Conservation (phyloP, 1,140 invertebrate species). For the Campoletis sonorensis region DNA sequence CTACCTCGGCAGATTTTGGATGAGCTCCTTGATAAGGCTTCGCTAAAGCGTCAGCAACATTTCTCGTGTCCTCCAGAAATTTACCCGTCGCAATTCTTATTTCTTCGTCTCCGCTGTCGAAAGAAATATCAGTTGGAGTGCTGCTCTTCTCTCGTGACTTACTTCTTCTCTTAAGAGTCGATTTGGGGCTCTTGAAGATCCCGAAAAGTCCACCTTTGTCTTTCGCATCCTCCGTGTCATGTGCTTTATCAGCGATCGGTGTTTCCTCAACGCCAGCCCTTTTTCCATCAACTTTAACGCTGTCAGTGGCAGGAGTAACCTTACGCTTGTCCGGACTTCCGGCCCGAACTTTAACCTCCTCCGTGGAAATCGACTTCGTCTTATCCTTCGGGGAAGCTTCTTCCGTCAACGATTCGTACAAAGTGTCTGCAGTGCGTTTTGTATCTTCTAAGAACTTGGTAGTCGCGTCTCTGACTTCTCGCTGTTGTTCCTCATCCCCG, state of each 20-base stretch:
- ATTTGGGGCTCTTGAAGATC: slow-evolving; percentile 70
- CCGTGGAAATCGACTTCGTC: slow-evolving; percentile 20
- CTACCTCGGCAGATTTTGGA: neutral
- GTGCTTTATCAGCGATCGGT: slow-evolving; percentile 28
- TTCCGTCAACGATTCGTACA: slow-evolving; percentile 3
- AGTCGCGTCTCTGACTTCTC: slow-evolving; percentile 56
- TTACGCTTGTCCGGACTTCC: neutral
- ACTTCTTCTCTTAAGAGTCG: slow-evolving; percentile 63
- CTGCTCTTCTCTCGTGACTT: slow-evolving; percentile 64
- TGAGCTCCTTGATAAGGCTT: neutral
- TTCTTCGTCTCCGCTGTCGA: slow-evolving; percentile 71
- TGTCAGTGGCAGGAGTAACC: slow-evolving; percentile 25
- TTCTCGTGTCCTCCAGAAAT: slow-evolving; percentile 64
- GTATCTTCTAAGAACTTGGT: slow-evolving; percentile 60
- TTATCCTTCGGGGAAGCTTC: neutral
- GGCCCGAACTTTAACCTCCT: slow-evolving; percentile 7
- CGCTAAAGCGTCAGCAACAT: slow-evolving; percentile 44
- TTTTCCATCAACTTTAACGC: neutral
- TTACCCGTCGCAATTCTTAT: slow-evolving; percentile 57
- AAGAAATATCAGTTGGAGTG: slow-evolving; percentile 63
- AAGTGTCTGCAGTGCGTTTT: slow-evolving; percentile 51
- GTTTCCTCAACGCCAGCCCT: neutral
- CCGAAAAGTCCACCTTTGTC: slow-evolving; percentile 67
- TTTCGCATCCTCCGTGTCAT: slow-evolving; percentile 43
- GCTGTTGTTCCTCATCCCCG: slow-evolving; percentile 51